Percentiles rank a stretch among this genome's conserved stretches.
phyloP scores from a whole-genome alignment of 2,888 invertebrate species.

The Eupsilia transversa region DNA sequence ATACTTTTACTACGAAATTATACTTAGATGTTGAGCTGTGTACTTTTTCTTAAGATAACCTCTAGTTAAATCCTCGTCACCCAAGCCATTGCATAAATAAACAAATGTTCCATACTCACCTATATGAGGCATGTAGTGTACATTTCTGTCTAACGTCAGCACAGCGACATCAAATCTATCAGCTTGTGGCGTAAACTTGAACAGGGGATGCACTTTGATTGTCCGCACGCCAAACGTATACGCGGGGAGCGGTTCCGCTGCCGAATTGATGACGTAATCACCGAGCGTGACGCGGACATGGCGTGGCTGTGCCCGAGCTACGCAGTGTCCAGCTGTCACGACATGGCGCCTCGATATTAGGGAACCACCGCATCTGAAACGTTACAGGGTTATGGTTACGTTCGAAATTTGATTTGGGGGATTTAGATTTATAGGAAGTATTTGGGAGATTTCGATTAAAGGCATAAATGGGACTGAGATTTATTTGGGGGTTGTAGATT shows the following conservation, averaged over 20 bases:
- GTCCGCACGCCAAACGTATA: slow-evolving; percentile 97
- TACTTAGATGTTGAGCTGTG: neutral
- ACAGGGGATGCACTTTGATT: slow-evolving; percentile 96
- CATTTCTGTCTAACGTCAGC: slow-evolving; percentile 95
- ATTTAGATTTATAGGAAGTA: neutral
- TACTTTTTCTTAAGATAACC: neutral
- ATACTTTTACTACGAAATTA: no score
- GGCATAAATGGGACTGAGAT: neutral
- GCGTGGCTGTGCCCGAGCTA: slow-evolving; percentile 96
- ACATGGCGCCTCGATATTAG: slow-evolving; percentile 97
- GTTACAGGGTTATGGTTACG: slow-evolving; percentile 26
- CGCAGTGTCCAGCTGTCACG: slow-evolving; percentile 98
- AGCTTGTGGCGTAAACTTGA: slow-evolving; percentile 96
- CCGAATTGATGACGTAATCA: slow-evolving; percentile 98
- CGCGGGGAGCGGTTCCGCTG: slow-evolving; percentile 96
- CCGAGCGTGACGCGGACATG: slow-evolving; percentile 98
- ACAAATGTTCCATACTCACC: slow-evolving; percentile 79
- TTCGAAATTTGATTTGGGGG: neutral
- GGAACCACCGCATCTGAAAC: slow-evolving; percentile 96
- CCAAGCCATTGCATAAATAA: slow-evolving; percentile 14
- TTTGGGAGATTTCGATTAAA: neutral
- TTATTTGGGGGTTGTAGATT: neutral
- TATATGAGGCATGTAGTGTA: slow-evolving; percentile 97
- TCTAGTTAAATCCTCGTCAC: neutral
- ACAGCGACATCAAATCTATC: slow-evolving; percentile 98